Conservation (phyloP, 2,797 vertebrate genomes). For the Trachops cirrhosus region DNA sequence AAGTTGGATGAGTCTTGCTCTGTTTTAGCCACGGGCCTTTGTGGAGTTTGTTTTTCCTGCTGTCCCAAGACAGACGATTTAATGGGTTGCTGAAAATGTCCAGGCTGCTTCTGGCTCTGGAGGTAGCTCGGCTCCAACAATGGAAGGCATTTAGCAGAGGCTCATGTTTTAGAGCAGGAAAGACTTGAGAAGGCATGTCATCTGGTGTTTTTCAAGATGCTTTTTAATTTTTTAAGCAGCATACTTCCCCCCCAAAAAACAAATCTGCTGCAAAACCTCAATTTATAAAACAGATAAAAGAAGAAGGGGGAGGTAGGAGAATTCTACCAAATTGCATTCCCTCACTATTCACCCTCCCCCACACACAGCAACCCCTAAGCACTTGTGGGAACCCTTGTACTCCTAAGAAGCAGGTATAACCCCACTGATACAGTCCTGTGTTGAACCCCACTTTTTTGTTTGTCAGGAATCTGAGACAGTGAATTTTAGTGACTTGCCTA, state of each 20-base stretch:
- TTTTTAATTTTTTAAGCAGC: slow-evolving; percentile 58
- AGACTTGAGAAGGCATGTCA: slow-evolving; percentile 26
- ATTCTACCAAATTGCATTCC: background rate
- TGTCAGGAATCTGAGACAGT: background rate
- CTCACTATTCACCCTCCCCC: background rate
- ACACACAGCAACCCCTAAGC: background rate
- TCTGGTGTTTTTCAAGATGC: slow-evolving; percentile 58
- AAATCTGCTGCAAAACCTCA: slow-evolving; percentile 27
- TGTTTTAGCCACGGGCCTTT: background rate
- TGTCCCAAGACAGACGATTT: slow-evolving; percentile 37
- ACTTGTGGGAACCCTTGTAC: background rate
- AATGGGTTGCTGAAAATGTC: slow-evolving; percentile 57
- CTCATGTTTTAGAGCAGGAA: background rate
- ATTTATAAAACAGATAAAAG: slow-evolving; percentile 60
- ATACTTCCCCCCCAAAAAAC: background rate
- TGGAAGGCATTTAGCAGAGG: slow-evolving; percentile 30
- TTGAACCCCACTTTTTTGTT: background rate
- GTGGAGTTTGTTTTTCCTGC: slow-evolving; percentile 52
- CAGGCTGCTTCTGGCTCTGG: slow-evolving; percentile 43
- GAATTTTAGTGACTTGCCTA: background rate
- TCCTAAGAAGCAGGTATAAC: background rate
- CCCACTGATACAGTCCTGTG: background rate
- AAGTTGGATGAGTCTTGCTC: background rate
- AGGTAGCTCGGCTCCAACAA: background rate
- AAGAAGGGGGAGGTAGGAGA: background rate